A percentile compares a stretch with the other conserved stretches of the same genome.
These are phyloP conservation scores for Subacronicta megacephala DNA, from an alignment of 2,888 invertebrate genomes.

Conservation along the genomic window DNA sequence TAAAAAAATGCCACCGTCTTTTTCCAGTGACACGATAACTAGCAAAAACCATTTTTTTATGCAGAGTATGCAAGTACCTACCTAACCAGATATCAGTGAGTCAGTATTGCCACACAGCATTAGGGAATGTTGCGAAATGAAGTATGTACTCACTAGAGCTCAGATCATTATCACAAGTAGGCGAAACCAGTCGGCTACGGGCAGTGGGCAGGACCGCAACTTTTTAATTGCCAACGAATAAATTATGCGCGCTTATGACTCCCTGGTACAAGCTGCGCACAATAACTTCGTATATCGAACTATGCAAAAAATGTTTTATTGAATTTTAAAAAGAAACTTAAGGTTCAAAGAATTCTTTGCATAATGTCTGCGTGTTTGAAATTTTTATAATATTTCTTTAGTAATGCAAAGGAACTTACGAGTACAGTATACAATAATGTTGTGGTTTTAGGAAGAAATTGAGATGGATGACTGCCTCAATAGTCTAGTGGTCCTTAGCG, in stretches of 20 bases:
- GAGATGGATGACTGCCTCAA: no score
- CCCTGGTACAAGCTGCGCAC: constrained; percentile 34
- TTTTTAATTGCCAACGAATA: constrained; percentile 51
- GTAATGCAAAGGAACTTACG: no score
- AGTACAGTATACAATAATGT: no score
- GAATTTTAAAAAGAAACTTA: constrained; percentile 36
- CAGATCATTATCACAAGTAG: constrained; percentile 63
- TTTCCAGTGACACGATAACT: no score
- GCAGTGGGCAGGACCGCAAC: constrained; percentile 55
- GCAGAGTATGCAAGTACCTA: background rate
- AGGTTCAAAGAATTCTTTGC: constrained; percentile 16
- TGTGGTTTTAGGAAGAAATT: no score
- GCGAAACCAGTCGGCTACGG: constrained; percentile 62
- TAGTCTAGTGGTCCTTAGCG: no score
- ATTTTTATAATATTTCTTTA: constrained; percentile 22
- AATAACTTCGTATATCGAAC: constrained; percentile 35
- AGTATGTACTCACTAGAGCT: constrained; percentile 43
- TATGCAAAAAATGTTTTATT: constrained; percentile 38
- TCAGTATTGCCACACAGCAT: constrained; percentile 48
- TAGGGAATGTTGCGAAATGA: constrained; percentile 58
- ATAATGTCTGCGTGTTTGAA: constrained; percentile 18
- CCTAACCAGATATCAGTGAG: constrained; percentile 17
- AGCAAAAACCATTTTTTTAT: no score
- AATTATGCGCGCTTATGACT: constrained; percentile 44
- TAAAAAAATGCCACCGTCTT: no score